Evolutionary conservation across 2,797 vertebrate species (phyloP).

Genomic region (Peromyscus aztecus): DNA sequence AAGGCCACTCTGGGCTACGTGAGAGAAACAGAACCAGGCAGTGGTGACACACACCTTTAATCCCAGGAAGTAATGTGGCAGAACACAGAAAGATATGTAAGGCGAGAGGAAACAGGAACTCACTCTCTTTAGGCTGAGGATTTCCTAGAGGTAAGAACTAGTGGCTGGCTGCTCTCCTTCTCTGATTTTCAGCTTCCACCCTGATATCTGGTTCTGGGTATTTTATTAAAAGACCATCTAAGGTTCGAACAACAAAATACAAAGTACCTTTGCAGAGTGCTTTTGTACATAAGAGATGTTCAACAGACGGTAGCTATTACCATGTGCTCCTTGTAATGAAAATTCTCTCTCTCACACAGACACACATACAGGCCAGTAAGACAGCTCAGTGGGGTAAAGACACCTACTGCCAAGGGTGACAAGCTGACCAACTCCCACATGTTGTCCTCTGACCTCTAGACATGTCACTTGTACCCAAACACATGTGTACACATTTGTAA

Average conservation of each 20-base stretch:
- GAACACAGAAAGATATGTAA: too few relatives aligned
- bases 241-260: background rate
- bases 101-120: too few relatives aligned
- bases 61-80: too few relatives aligned
- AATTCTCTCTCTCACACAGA: background rate
- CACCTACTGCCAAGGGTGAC: background rate
- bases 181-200: too few relatives aligned
- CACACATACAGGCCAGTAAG: background rate
- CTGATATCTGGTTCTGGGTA: too few relatives aligned
- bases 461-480: background rate
- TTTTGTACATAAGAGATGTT: background rate
- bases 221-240: too few relatives aligned
- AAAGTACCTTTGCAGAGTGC: background rate
- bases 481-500: background rate
- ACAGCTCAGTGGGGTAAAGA: background rate
- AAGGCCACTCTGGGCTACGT: too few relatives aligned
- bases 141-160: too few relatives aligned
- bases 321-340: background rate
- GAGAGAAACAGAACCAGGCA: too few relatives aligned
- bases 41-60: too few relatives aligned
- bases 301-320: background rate
- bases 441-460: background rate
- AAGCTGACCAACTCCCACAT: background rate
- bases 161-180: too few relatives aligned
- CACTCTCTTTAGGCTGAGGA: too few relatives aligned